Conservation (phyloP, 2,113 vertebrate genomes). For the Dipodomys spectabilis region DNA sequence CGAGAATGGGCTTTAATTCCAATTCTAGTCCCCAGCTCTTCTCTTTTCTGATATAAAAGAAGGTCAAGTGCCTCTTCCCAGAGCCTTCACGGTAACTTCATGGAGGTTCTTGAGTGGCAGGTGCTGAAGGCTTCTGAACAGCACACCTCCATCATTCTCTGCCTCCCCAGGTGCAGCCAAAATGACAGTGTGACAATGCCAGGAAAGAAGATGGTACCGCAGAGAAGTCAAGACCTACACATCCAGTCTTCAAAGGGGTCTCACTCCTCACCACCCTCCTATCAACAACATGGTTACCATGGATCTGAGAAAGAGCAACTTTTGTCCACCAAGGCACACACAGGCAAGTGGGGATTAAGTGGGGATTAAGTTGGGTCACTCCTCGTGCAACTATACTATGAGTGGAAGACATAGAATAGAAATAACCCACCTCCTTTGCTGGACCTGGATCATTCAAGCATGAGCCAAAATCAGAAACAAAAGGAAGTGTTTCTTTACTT, state of each 20-base stretch:
- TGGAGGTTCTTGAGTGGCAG: background rate
- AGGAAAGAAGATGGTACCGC: background rate
- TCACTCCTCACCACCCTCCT: background rate
- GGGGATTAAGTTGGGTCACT: background rate
- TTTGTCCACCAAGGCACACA: background rate
- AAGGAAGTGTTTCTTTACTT: background rate
- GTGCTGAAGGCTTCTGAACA: background rate
- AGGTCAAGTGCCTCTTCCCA: constrained; percentile 60
- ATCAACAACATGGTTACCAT: background rate
- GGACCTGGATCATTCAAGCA: background rate
- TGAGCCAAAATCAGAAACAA: background rate
- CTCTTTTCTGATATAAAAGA: constrained; percentile 11
- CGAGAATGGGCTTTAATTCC: constrained; percentile 29
- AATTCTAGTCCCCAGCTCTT: background rate
- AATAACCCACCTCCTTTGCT: background rate
- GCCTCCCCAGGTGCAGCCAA: background rate
- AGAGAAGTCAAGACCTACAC: constrained; percentile 35
- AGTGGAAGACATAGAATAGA: background rate
- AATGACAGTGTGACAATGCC: background rate
- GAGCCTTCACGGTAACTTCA: background rate
- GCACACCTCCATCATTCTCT: background rate
- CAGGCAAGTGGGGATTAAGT: background rate
- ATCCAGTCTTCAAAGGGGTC: background rate
- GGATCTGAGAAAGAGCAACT: background rate
- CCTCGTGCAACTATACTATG: background rate